Conservation (phyloP, 2,113 vertebrate genomes). For the Campylorhamphus procurvoides region DNA sequence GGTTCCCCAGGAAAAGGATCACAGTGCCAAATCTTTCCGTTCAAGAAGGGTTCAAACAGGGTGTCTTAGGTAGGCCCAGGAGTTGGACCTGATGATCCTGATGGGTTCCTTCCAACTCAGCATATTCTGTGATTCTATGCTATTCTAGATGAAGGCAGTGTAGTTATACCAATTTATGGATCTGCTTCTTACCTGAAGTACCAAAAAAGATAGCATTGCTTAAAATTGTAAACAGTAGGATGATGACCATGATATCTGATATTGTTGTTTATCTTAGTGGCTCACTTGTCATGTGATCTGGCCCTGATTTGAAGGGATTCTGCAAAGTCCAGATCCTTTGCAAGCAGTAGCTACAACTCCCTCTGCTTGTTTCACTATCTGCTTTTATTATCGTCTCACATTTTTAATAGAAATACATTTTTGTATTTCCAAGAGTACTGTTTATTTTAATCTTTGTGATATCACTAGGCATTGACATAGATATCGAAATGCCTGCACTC, state of each 20-base stretch:
- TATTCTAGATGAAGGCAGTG: background rate
- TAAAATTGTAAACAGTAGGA: background rate
- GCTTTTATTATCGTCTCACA: background rate
- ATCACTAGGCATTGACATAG: conserved; percentile 4
- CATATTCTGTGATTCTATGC: background rate
- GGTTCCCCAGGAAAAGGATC: background rate
- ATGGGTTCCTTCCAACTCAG: background rate
- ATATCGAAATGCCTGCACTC: conserved; percentile 1
- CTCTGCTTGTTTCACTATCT: background rate
- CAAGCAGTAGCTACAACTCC: background rate
- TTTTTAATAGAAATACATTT: conserved; percentile 27
- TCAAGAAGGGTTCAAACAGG: background rate
- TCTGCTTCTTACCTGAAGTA: background rate
- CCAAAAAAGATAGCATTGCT: background rate
- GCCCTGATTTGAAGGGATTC: background rate
- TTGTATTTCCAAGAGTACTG: background rate
- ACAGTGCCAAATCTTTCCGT: background rate
- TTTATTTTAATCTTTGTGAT: conserved; percentile 40
- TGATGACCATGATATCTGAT: background rate
- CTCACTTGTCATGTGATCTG: background rate
- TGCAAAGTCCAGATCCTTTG: background rate
- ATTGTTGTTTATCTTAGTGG: background rate
- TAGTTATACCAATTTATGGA: background rate
- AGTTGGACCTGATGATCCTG: fast-evolving
- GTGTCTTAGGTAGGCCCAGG: background rate